A percentile compares a stretch with the other conserved stretches of the same genome.
phyloP scores from a whole-genome alignment of 2,113 vertebrate genomes.

The Ochotona curzoniae region DNA sequence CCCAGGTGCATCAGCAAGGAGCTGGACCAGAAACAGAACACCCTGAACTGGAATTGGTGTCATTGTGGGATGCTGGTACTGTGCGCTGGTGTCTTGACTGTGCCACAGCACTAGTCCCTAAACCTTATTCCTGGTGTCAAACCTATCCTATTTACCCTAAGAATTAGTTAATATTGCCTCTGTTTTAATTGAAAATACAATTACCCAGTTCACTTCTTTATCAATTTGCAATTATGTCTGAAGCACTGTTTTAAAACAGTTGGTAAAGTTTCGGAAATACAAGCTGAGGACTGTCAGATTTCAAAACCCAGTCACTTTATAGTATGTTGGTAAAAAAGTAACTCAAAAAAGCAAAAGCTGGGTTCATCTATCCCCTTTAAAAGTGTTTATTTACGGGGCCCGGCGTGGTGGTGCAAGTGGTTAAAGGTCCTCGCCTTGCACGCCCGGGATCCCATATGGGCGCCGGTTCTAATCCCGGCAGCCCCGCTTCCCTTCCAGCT shows the following conservation, averaged over 20 bases:
- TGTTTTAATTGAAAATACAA: not conserved
- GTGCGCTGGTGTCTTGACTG: no score
- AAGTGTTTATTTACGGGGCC: no score
- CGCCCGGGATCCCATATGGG: no score
- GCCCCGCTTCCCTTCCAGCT: no score
- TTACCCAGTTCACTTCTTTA: conserved; percentile 9
- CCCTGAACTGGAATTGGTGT: no score
- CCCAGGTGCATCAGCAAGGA: no score
- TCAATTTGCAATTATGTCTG: not conserved
- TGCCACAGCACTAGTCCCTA: no score
- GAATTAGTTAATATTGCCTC: conserved; percentile 22
- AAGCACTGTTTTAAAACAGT: not conserved
- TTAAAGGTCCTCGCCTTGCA: no score
- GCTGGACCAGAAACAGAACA: no score
- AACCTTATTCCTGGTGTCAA: not conserved
- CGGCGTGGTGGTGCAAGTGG: no score
- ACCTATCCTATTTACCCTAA: not conserved
- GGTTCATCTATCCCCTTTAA: not conserved
- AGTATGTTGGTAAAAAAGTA: conserved; percentile 18
- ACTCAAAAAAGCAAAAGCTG: not conserved
- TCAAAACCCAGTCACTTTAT: conserved; percentile 1
- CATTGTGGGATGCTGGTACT: no score
- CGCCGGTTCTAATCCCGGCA: no score
- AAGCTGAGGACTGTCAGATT: not conserved
- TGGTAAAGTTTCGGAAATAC: not conserved